Evolutionary conservation across 2,888 invertebrate species (phyloP), one percentile per base, ranked within the genome.

Genomic region (Stomorhina lunata): DNA sequence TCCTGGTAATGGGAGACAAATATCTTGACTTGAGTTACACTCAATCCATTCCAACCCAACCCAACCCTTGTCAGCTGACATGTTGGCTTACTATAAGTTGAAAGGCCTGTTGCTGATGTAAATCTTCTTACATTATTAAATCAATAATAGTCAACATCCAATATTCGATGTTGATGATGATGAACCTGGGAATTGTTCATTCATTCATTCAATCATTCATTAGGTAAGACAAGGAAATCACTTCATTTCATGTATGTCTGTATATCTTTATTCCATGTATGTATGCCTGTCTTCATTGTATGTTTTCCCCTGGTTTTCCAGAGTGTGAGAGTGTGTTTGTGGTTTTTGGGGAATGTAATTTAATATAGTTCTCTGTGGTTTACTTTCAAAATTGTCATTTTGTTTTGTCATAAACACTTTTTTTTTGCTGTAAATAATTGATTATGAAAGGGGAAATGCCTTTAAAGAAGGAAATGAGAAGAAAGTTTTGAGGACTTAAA

Each of bases 281-380:
- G 61, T 57, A 15, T 43, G 1, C 40, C 59, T 53, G 50, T 34
- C n/a, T n/a, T n/a, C n/a, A n/a, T n/a, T n/a, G n/a, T n/a, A n/a
- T n/a, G n/a, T n/a, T n/a, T n/a, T n/a, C n/a, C n/a, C n/a, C n/a
- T n/a, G n/a, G n/a, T n/a, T 43, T 20, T 29, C n/a, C 53, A 32
- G 50, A 73, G 27, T 63, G 45, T 63, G 29, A 20, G 43, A 37
- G 40, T 80, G 48, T 72, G 63, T 75, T 69, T 53, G 69, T 50
- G 79, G 65, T 59, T 59, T 37, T 40, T 65, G 43, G 59, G 29
- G 66, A 71, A 40, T 77, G 77, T 77, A 76, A 81, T 77, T 72
- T 29, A 77, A 81, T 77, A 72, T 77, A 53, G 53, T 77, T 77
- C 71, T 77, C 59, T 81, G 76, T 66, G 81, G 76, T 72, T 71